These are phyloP conservation scores for Hirundichthys speculiger DNA, from an alignment of 2,113 vertebrate species.

Conservation along the genomic window DNA sequence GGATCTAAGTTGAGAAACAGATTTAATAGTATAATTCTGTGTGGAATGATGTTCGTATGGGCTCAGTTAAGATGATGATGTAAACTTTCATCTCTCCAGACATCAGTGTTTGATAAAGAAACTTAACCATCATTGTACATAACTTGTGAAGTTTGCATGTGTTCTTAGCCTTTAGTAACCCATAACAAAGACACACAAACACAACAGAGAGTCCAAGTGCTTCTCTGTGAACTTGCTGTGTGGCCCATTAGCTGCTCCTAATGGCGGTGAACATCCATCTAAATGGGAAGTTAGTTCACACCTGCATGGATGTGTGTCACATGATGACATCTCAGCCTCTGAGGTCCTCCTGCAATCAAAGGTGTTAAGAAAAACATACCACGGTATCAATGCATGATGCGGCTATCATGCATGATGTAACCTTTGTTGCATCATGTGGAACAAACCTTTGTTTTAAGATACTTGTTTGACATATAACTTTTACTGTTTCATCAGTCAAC, in stretches of 20 bases:
- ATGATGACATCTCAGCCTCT: background rate
- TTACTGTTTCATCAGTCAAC: background rate
- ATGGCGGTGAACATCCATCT: background rate
- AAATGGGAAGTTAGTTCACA: conserved; percentile 21
- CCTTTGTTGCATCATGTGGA: background rate
- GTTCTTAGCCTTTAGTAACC: background rate
- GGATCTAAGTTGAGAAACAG: too few species aligned
- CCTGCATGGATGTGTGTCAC: background rate
- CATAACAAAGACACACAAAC: background rate
- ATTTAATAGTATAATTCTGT: too few species aligned
- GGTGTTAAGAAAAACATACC: conserved; percentile 41
- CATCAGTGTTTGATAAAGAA: background rate
- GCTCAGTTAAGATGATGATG: too few species aligned
- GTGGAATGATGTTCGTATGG: too few species aligned
- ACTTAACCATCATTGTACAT: background rate
- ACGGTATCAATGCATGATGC: background rate
- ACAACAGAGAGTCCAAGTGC: background rate
- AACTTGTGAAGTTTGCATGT: background rate
- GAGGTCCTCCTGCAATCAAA: conserved; percentile 36
- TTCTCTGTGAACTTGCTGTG: background rate
- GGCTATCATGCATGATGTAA: background rate
- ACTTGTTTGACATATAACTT: background rate
- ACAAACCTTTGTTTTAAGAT: background rate
- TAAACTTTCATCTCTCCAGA: background rate
- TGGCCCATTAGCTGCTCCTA: conserved; percentile 11